Percentiles rank a stretch among this genome's conserved stretches.
phyloP scores from a whole-genome alignment of 2,888 invertebrate species.

The Tridacna gigas region DNA sequence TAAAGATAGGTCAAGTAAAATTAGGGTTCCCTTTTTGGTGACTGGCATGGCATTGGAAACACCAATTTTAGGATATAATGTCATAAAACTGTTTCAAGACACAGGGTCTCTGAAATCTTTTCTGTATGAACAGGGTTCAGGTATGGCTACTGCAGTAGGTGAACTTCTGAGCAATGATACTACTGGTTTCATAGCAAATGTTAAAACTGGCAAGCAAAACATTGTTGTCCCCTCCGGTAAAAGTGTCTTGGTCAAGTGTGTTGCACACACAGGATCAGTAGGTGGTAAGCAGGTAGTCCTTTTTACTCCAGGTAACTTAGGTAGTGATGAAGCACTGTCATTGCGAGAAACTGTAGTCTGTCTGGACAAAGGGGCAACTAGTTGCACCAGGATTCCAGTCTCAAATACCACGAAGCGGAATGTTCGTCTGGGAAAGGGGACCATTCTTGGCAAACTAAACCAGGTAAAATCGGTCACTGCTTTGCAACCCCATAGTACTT shows the following conservation, averaged over 20 bases:
- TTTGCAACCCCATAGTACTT: not conserved
- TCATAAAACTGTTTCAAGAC: no score
- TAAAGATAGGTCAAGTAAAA: no score
- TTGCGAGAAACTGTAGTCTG: slow-evolving; percentile 24
- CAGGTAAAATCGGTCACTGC: slow-evolving; percentile 30
- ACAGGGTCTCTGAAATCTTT: no score
- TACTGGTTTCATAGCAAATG: slow-evolving; percentile 13
- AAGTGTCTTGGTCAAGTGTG: slow-evolving; percentile 3
- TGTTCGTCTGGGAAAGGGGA: not conserved
- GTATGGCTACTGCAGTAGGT: slow-evolving; percentile 6
- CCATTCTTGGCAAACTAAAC: slow-evolving; percentile 1
- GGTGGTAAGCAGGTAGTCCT: slow-evolving; percentile 8
- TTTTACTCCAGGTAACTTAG: slow-evolving; percentile 2
- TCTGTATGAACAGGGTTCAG: not conserved
- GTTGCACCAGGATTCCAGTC: slow-evolving; percentile 17
- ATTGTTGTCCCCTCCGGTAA: slow-evolving; percentile 14
- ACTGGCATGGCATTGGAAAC: no score
- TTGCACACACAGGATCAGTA: slow-evolving; percentile 23
- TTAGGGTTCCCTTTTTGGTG: no score
- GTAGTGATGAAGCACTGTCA: slow-evolving; percentile 4
- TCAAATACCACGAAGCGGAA: slow-evolving; percentile 6
- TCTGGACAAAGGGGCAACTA: slow-evolving; percentile 13
- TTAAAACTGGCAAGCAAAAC: slow-evolving; percentile 22
- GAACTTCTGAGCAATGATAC: not conserved
- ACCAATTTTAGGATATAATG: no score